Evolutionary conservation across 2,888 invertebrate genomes (phyloP), one percentile per base, ranked within the genome.

Genomic region (Tipula helvola): DNA sequence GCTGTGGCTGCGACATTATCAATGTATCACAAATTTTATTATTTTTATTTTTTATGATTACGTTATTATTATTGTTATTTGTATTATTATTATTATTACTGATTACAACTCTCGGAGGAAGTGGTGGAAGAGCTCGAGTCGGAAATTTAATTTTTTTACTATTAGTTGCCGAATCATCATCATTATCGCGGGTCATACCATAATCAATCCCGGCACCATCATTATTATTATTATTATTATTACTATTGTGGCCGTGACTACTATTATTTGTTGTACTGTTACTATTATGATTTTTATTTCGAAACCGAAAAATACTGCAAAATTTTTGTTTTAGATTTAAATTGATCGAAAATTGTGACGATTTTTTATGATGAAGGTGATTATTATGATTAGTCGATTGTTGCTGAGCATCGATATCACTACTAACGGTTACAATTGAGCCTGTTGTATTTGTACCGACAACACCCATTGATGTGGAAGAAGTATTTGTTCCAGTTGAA

Each of bases 291-390:
- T 85, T 91, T 85, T 93, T 91, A 88, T 93, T 92, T 87, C 93
- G 93, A 90, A 96, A 96, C 89, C 95, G 94, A 91, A 97, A 97
- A 91, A 97, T 94, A 91, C 96, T 96, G 91, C 96, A 97, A 90
- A 97, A 93, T 86, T 96, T 96, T 90, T 96, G 96, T 91, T 96
- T 97, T 87, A 97, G 93, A 91, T 95, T 95, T 87, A 95, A 93
- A 89, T 92, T 92, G 71, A 92, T 91, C 4, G 96, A 95, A 90
- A 96, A 94, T 89, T 96, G 93, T 13, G 95, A 94, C 91, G 95
- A 95, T 90, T 95, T 95, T 86, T 94, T 91, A 44, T 71, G 71
- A 28, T 18, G 18, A 18, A 28, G 71, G 2, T 71, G 88, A 88
- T 39, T 90, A 89, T 87, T 90, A 87, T 13, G 39, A 36, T 85